Evolutionary conservation across 2,797 vertebrate species (phyloP).

Genomic region (Labeo calbasu): DNA sequence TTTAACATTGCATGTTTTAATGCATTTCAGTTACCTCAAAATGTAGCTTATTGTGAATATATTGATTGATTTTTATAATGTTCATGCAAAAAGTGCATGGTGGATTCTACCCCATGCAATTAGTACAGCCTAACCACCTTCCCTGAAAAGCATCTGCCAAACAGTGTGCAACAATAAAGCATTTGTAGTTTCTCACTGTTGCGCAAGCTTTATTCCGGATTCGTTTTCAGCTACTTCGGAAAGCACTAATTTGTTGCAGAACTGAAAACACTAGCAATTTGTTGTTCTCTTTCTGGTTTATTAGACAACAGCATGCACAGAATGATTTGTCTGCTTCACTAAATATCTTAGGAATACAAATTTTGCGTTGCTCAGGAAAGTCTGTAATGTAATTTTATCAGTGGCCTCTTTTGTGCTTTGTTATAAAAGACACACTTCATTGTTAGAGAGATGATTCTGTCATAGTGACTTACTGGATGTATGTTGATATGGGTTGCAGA

Average conservation of each 20-base stretch:
- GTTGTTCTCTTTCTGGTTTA: slow-evolving; percentile 11
- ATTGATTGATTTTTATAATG: not conserved
- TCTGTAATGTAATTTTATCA: not conserved
- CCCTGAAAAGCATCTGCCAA: not conserved
- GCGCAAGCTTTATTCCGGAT: slow-evolving; percentile 6
- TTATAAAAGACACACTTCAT: slow-evolving; percentile 10
- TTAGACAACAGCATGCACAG: slow-evolving; percentile 20
- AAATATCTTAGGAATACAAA: slow-evolving; percentile 23
- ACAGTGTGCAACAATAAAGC: not conserved
- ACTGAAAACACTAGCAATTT: slow-evolving; percentile 30
- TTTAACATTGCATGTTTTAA: not conserved
- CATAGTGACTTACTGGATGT: not conserved
- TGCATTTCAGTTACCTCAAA: not conserved
- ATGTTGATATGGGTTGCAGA: slow-evolving; percentile 49
- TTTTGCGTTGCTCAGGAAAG: not conserved
- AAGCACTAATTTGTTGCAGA: slow-evolving; percentile 30
- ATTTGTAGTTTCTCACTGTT: slow-evolving; percentile 16
- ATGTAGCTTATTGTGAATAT: not conserved
- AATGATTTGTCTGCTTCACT: slow-evolving; percentile 10
- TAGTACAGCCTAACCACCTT: not conserved
- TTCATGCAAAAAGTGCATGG: not conserved
- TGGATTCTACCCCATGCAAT: not conserved
- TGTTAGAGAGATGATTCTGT: slow-evolving; percentile 8
- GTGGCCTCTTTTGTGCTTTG: slow-evolving; percentile 8
- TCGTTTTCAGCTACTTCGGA: slow-evolving; percentile 13